Evolutionary conservation across 2,888 invertebrate species (phyloP).

Genomic region (Hemicrepidius hirtus): DNA sequence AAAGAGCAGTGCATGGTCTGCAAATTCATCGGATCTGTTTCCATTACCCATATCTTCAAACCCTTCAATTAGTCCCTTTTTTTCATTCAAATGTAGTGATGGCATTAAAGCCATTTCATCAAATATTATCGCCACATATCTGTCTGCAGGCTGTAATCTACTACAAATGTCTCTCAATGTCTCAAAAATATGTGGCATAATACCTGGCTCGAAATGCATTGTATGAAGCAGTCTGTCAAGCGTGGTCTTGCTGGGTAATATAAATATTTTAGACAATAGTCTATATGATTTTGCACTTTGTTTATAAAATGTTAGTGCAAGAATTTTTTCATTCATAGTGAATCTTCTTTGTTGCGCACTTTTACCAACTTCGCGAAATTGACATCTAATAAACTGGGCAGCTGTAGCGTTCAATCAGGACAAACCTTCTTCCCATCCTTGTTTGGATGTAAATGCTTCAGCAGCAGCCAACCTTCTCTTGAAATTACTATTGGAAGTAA

Average conservation of each 20-base stretch:
- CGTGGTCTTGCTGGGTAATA: background rate
- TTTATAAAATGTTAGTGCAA: too few relatives aligned
- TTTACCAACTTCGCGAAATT: too few relatives aligned
- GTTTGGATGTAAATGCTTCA: too few relatives aligned
- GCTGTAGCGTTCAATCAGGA: too few relatives aligned
- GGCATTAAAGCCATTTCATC: constrained; percentile 13
- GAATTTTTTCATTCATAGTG: too few relatives aligned
- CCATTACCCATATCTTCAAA: constrained; percentile 48
- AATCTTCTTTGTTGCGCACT: too few relatives aligned
- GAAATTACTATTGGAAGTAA: too few relatives aligned
- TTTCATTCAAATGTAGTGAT: background rate
- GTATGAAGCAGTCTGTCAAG: background rate
- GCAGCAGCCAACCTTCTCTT: too few relatives aligned
- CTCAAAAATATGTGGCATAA: background rate
- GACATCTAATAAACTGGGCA: too few relatives aligned
- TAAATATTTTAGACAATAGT: constrained; percentile 22
- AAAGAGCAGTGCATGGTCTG: constrained; percentile 59
- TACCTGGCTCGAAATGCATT: background rate
- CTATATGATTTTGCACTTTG: too few relatives aligned
- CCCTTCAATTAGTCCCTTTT: constrained; percentile 9
- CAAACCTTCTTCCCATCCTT: too few relatives aligned
- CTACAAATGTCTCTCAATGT: background rate
- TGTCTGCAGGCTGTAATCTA: background rate
- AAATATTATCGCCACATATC: constrained; percentile 1
- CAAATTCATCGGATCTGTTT: constrained; percentile 44